Percentiles rank a stretch among this genome's conserved stretches.
These are phyloP conservation scores for Hedya salicella DNA, from an alignment of 2,888 invertebrate species.

Conservation along the genomic window DNA sequence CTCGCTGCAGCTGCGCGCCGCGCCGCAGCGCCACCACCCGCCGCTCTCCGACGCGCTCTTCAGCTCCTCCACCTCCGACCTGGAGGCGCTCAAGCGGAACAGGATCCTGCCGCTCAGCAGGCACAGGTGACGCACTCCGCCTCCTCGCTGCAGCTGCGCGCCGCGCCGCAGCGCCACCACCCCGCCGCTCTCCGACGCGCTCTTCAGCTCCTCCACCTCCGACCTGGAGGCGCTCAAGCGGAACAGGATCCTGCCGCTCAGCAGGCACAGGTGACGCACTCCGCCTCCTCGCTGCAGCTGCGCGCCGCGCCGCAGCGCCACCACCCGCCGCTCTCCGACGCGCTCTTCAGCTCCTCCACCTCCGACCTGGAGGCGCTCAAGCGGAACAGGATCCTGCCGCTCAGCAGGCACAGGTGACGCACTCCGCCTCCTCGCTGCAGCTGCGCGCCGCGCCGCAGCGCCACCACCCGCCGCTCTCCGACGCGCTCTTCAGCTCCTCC, in stretches of 20 bases:
- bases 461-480: conserved; percentile 37
- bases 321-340: too few relatives aligned
- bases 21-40: too few relatives aligned
- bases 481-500: conserved; percentile 63
- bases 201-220: conserved; percentile 67
- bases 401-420: conserved; percentile 14
- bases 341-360: conserved; percentile 3
- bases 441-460: conserved; percentile 18
- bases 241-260: too few relatives aligned
- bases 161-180: conserved; percentile 14
- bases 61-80: neutral
- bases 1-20: too few relatives aligned
- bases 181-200: conserved; percentile 50
- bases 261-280: neutral
- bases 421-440: neutral
- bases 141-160: neutral
- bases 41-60: too few relatives aligned
- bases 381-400: conserved; percentile 9
- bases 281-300: too few relatives aligned
- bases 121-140: neutral
- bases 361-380: neutral
- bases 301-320: too few relatives aligned
- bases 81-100: neutral
- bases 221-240: conserved; percentile 73
- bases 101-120: conserved; percentile 21